Percentiles rank a stretch among this genome's conserved stretches.
Evolutionary conservation across 2,888 invertebrate genomes (phyloP).

Genomic region (Cerastoderma edule): DNA sequence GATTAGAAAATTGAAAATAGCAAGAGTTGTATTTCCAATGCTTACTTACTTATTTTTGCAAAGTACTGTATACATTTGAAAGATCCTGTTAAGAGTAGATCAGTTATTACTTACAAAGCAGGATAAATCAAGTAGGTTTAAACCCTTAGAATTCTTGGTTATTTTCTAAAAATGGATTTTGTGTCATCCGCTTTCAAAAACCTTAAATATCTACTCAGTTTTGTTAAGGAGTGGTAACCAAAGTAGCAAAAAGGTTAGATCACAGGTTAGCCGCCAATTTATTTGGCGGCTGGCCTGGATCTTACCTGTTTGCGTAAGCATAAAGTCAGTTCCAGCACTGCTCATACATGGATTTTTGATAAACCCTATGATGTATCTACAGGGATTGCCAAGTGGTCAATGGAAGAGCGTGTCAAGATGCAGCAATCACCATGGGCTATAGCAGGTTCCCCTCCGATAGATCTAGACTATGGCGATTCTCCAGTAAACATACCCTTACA

Average conservation of each 20-base stretch:
- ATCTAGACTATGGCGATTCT: slow-evolving; percentile 57
- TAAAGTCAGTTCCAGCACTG: background rate
- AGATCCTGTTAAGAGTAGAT: too few relatives aligned
- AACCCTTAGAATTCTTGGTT: too few relatives aligned
- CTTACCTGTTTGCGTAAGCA: background rate
- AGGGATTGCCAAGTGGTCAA: slow-evolving; percentile 5
- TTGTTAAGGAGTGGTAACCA: background rate
- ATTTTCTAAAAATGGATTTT: too few relatives aligned
- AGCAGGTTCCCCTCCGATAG: slow-evolving; percentile 71
- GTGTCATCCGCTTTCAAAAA: too few relatives aligned
- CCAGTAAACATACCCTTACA: slow-evolving; percentile 3
- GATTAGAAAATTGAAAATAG: background rate
- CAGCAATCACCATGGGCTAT: slow-evolving; percentile 56
- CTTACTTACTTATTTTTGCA: too few relatives aligned
- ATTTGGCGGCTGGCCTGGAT: background rate
- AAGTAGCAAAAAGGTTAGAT: background rate
- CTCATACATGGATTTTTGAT: too few relatives aligned
- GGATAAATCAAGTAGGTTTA: too few relatives aligned
- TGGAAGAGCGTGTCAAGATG: slow-evolving; percentile 33
- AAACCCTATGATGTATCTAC: background rate
- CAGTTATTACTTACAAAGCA: too few relatives aligned
- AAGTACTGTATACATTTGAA: too few relatives aligned
- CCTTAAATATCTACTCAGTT: too few relatives aligned
- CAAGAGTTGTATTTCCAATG: too few relatives aligned
- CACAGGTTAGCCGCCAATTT: background rate